Percentiles rank a stretch among this genome's conserved stretches.
These are phyloP conservation scores for Euura saliciscinereae DNA, from an alignment of 1,140 invertebrate species.

Conservation along the genomic window DNA sequence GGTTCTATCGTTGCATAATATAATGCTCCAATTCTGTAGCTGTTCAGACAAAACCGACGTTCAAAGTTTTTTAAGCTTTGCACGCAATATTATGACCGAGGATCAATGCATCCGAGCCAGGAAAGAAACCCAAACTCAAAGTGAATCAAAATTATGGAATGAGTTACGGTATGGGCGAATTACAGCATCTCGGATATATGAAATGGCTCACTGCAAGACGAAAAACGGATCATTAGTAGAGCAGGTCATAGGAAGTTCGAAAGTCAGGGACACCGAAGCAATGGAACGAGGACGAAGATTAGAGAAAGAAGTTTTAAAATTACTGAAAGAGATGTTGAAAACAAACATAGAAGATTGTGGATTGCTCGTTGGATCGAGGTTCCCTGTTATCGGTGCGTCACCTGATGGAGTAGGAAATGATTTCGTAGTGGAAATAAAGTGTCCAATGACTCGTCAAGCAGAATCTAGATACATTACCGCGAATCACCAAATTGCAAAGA, in stretches of 20 bases:
- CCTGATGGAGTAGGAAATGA: constrained; percentile 57
- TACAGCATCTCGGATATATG: constrained; percentile 37
- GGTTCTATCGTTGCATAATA: constrained; percentile 7
- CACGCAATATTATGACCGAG: constrained; percentile 20
- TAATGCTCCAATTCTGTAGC: constrained; percentile 5
- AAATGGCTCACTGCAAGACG: constrained; percentile 20
- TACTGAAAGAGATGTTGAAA: constrained; percentile 16
- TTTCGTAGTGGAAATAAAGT: constrained; percentile 58
- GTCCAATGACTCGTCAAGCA: constrained; percentile 50
- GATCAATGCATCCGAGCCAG: constrained; percentile 21
- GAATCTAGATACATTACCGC: constrained; percentile 47
- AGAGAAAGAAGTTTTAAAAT: constrained; percentile 37
- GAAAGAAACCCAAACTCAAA: constrained; percentile 17
- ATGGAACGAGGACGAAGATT: constrained; percentile 43
- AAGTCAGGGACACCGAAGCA: constrained; percentile 37
- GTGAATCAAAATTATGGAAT: constrained; percentile 24
- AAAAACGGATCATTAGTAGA: constrained; percentile 19
- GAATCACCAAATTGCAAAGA: constrained; percentile 45
- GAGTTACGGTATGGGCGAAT: constrained; percentile 39
- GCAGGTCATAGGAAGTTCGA: constrained; percentile 38
- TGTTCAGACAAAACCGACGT: background rate
- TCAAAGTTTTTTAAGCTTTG: constrained; percentile 24
- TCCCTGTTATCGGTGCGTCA: constrained; percentile 48
- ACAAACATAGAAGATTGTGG: constrained; percentile 27
- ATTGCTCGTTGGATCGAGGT: constrained; percentile 26